These are phyloP conservation scores for Schizotus pectinicornis DNA, from an alignment of 2,888 invertebrate genomes.

Conservation along the genomic window DNA sequence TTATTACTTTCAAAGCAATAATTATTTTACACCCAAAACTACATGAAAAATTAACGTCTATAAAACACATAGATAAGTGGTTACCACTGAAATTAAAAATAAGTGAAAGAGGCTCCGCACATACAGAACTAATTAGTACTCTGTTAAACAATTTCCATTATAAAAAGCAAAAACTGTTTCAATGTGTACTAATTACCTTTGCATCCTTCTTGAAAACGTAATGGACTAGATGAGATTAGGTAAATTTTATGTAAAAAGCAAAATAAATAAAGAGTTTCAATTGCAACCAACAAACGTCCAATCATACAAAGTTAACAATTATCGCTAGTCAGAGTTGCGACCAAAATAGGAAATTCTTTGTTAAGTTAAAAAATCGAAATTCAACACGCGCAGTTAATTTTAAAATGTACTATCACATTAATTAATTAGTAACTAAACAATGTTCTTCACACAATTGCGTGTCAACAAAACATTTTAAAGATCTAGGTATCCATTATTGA, in stretches of 20 bases:
- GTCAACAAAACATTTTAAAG: slow-evolving; percentile 9
- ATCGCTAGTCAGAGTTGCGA: not conserved
- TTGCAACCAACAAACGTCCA: slow-evolving; percentile 2
- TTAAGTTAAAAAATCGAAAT: not conserved
- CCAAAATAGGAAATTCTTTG: slow-evolving; percentile 1
- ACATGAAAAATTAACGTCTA: too few species aligned
- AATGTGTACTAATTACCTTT: not conserved
- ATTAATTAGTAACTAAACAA: slow-evolving; percentile 9
- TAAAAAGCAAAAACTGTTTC: too few species aligned
- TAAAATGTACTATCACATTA: slow-evolving; percentile 21
- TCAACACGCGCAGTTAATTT: slow-evolving; percentile 9
- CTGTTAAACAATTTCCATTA: too few species aligned
- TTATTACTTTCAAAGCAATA: too few species aligned
- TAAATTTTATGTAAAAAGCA: not conserved
- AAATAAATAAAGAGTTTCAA: not conserved
- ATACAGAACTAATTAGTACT: too few species aligned
- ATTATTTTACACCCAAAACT: too few species aligned
- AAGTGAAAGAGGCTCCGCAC: too few species aligned
- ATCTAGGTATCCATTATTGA: slow-evolving; percentile 6
- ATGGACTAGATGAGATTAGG: not conserved
- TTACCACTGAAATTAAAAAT: too few species aligned
- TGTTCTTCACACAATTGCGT: slow-evolving; percentile 8
- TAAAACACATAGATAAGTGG: too few species aligned
- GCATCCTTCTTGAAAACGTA: not conserved
- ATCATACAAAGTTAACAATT: not conserved